Evolutionary conservation across 2,888 invertebrate genomes (phyloP).

Genomic region (Serrognathus titanus): DNA sequence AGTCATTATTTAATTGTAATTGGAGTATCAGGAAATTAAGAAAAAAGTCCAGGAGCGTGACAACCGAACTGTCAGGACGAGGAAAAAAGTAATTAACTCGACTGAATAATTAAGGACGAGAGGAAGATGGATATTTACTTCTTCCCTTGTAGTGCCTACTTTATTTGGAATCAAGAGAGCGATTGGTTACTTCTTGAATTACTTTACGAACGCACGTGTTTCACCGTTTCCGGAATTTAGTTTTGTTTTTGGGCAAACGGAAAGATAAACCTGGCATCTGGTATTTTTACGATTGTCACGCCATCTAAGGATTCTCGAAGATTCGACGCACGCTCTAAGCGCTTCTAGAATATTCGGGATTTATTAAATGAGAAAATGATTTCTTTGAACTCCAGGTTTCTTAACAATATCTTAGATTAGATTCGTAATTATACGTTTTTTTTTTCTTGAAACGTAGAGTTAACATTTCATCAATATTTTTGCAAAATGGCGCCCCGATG

Average conservation of each 20-base stretch:
- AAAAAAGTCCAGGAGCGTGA: slow-evolving; percentile 23
- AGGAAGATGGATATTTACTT: slow-evolving; percentile 11
- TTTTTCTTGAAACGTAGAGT: background rate
- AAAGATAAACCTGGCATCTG: too few species aligned
- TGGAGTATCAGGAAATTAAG: slow-evolving; percentile 35
- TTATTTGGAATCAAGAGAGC: slow-evolving; percentile 16
- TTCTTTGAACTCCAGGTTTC: too few species aligned
- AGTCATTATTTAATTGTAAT: slow-evolving; percentile 27
- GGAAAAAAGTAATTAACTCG: slow-evolving; percentile 35
- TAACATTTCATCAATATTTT: background rate
- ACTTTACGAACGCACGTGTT: too few species aligned
- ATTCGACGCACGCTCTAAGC: too few species aligned
- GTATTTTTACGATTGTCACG: too few species aligned
- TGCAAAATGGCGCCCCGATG: background rate
- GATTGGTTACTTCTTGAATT: too few species aligned
- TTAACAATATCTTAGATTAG: too few species aligned
- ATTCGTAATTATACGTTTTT: background rate
- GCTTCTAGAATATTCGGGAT: too few species aligned
- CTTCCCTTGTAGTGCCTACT: slow-evolving; percentile 5
- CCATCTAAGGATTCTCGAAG: too few species aligned
- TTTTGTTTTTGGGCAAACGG: too few species aligned
- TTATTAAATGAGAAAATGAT: too few species aligned
- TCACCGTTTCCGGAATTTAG: too few species aligned
- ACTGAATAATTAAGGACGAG: slow-evolving; percentile 33
- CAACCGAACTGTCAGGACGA: slow-evolving; percentile 30